Evolutionary conservation across 2,888 invertebrate genomes (phyloP), one percentile per base, ranked within the genome.

Genomic region (Pterostichus niger): DNA sequence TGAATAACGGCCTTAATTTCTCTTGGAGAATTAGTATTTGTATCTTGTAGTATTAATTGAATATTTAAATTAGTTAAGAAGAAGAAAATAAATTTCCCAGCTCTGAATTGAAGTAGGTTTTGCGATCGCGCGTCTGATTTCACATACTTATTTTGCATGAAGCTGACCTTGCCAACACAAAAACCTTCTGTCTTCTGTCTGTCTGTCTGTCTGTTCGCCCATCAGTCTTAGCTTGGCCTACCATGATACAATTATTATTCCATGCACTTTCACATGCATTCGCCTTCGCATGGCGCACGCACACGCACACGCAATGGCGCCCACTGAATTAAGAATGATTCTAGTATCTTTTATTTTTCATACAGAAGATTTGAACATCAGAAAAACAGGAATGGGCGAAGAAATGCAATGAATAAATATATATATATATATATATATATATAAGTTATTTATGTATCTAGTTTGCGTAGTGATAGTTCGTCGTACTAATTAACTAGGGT

Each of bases 221-320:
- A 64, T 64, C 64, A 64, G 33, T 40, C 59, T 61, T n/a, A 71
- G 68, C 44, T 17, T 71, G 68, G 68, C 44, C 68, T 71, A 71
- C 68, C 68, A 44, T 17, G 40, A 24, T 71, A 71, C 15, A 71
- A 9, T 71, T 71, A 71, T 71, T 64, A 64, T 64, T 64, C 64
- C 33, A 64, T 64, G 64, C 64, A 64, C 44, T 71, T 46, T 71
- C 68, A 71, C 68, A 71, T 71, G 64, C 64, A 64, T 59, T 59
- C 2, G 61, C 31, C n/a, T 31, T 17, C 13, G 64, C 64, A 13
- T 0, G 33, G 3, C n/a, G 1, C 24, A 13, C 13, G 64, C 64
- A 15, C 24, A 13, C 13, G 64, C 64, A 15, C 64, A 35, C 13
- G 17, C 68, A 17, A 15, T 15, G n/a, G 40, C 15, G 68, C 68